phyloP scores from a whole-genome alignment of 2,113 vertebrate species.

The Dicentrarchus labrax region DNA sequence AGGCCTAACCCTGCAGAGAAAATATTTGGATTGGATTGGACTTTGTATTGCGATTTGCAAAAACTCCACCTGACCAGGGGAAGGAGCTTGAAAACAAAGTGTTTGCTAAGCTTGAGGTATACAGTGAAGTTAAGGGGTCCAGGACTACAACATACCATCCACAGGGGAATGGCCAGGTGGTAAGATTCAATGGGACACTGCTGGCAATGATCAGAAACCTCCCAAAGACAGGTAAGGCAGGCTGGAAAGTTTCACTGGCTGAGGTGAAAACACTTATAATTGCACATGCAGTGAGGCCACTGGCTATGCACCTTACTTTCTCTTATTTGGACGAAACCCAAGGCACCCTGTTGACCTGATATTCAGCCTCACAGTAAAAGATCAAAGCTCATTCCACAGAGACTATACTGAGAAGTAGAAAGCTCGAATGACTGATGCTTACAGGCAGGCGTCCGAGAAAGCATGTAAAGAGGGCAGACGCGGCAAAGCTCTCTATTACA shows the following conservation, averaged over 20 bases:
- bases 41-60: too few relatives aligned
- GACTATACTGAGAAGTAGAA: constrained; percentile 27
- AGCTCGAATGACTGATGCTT: background rate
- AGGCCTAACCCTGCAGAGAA: too few relatives aligned
- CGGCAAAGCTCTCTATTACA: background rate
- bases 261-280: background rate
- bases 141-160: background rate
- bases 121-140: background rate
- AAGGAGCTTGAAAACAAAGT: too few relatives aligned
- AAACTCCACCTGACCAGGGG: too few relatives aligned
- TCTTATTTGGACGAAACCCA: background rate
- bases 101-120: too few relatives aligned
- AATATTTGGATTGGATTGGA: too few relatives aligned
- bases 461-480: background rate
- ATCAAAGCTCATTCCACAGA: background rate
- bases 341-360: background rate
- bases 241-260: background rate
- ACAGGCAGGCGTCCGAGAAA: background rate
- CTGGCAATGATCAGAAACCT: background rate
- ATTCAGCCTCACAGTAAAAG: background rate
- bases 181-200: background rate
- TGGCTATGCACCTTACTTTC: background rate
- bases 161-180: background rate
- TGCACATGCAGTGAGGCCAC: background rate
- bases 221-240: background rate